phyloP scores from a whole-genome alignment of 2,888 invertebrate genomes.

The Netelia fuscicornis region DNA sequence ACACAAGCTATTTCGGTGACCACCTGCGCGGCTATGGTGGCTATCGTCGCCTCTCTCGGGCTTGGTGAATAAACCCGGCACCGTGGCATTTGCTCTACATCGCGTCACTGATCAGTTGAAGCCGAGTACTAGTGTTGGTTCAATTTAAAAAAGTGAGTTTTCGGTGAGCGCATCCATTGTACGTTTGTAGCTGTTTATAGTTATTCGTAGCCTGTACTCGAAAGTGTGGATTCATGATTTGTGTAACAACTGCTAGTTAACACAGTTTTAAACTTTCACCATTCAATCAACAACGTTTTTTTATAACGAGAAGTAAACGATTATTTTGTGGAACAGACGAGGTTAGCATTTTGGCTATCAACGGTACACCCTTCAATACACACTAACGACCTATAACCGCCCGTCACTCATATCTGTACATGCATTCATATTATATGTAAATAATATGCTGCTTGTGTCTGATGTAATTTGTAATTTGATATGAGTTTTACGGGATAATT shows the following conservation, averaged over 20 bases:
- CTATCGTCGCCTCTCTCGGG: not conserved
- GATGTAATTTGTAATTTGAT: no score
- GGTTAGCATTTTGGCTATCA: not conserved
- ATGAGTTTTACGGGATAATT: no score
- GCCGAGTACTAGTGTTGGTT: not conserved
- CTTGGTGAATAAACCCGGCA: not conserved
- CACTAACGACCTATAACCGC: no score
- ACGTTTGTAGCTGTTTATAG: not conserved
- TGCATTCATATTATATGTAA: no score
- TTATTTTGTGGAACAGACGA: not conserved
- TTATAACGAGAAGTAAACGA: not conserved
- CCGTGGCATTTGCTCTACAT: not conserved
- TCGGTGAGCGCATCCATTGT: conserved; percentile 61
- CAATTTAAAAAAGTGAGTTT: conserved; percentile 35
- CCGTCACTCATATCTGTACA: no score
- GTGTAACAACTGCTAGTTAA: conserved; percentile 5
- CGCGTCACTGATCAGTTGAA: not conserved
- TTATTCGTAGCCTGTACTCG: conserved; percentile 41
- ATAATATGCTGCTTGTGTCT: no score
- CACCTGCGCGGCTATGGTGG: not conserved
- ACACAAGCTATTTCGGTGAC: not conserved
- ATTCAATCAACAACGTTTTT: not conserved
- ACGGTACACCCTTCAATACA: not conserved
- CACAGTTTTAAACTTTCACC: not conserved
- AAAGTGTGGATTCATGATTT: conserved; percentile 40